Conservation (phyloP, 1,140 invertebrate species). For the Drosophila kohkoa region DNA sequence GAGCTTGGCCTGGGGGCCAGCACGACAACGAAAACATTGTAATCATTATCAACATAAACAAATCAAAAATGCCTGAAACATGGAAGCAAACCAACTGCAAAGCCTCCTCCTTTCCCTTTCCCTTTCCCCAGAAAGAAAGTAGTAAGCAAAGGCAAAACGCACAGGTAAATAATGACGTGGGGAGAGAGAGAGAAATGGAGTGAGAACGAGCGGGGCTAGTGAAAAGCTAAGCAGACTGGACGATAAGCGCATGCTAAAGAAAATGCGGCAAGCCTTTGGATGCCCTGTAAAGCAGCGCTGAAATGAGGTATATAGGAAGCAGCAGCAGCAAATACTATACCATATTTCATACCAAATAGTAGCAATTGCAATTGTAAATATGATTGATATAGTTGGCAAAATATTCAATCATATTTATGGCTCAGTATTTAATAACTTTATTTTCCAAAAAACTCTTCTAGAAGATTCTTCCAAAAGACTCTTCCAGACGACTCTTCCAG, state of each 20-base stretch:
- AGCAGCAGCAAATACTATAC: too few species aligned
- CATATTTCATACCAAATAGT: too few species aligned
- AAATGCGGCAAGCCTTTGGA: not conserved
- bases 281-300: not conserved
- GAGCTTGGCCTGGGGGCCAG: not conserved
- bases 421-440: too few species aligned
- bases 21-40: conserved; percentile 64
- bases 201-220: not conserved
- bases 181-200: not conserved
- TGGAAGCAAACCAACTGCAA: conserved; percentile 26
- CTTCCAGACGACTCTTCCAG: too few species aligned
- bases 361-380: too few species aligned
- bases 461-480: too few species aligned
- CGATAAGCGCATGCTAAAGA: conserved; percentile 25
- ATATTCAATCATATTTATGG: too few species aligned
- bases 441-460: too few species aligned
- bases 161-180: not conserved
- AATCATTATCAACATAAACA: conserved; percentile 81
- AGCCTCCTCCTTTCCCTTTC: not conserved
- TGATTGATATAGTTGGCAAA: too few species aligned
- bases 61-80: conserved; percentile 61
- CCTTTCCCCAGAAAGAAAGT: not conserved
- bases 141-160: not conserved
- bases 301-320: not conserved
- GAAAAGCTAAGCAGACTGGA: not conserved